Base-by-base conservation (phyloP, 2,888 invertebrate genomes). In the Drosophila limbata region DNA sequence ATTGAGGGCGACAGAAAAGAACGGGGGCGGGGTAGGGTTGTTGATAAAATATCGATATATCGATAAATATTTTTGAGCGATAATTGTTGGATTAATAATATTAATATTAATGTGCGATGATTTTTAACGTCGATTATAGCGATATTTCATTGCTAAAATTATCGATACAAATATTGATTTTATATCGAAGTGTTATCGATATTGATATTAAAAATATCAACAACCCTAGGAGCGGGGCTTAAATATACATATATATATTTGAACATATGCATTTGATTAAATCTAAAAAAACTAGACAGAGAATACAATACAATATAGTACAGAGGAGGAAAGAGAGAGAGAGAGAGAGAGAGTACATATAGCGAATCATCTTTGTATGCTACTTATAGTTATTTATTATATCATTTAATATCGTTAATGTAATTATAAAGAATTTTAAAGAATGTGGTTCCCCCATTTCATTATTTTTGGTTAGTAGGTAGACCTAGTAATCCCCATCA, bases 371-470 rank as follows among this genome's bases (percentile, higher is more conserved):
- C 66, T 71, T 76, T 78, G 69, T 75, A 83, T 84, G 87, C 75
- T 88, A 88, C 69, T 81, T 86, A 74, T 88, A 85, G 87, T 86
- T 85, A 88, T 85, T 86, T 85, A 85, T 85, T 83, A 75, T 84
- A 84, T 59, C 69, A 68, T 77, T 79, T 84, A 85, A 88, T 83
- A 83, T 73, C 73, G 84, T 84, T 88, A 84, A 88, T 74, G 71
- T 84, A 84, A 85, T 84, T 88, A 45, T 83, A 87, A 81, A 67
- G 64, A 42, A 52, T 21, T 57, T 13, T 61, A 11, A 40, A 13
- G 40, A 31, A 59, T 48, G 66, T 35, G 33, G 50, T 50, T 33
- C 42, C 19, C 45, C 21, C 55, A 45, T 11, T 44, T 45, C 39
- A 53, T 47, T 62, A 73, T 63, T 74, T 77, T 81, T 77, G 82